phyloP scores from a whole-genome alignment of 2,797 vertebrate genomes.

The Typhlichthys eigenmanni region DNA sequence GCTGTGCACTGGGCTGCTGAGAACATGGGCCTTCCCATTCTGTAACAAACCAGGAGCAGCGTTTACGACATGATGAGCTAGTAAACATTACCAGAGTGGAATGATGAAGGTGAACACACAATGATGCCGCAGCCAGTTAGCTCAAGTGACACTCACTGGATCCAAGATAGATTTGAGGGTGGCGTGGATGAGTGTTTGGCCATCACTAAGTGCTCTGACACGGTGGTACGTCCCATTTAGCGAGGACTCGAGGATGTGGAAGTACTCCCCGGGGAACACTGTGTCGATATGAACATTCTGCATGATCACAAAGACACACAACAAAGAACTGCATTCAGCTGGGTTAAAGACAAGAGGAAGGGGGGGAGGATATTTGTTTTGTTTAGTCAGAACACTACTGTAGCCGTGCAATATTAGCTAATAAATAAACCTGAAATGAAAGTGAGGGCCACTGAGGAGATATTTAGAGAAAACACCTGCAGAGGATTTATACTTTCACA shows the following conservation, averaged over 20 bases:
- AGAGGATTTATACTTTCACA: conserved; percentile 12
- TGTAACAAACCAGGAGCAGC: conserved; percentile 61
- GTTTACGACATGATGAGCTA: conserved; percentile 19
- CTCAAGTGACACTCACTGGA: conserved; percentile 71
- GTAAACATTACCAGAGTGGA: neutral
- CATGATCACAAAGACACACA: conserved; percentile 21
- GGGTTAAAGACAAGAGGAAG: too few relatives aligned
- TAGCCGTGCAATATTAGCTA: neutral
- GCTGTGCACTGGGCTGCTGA: conserved; percentile 84
- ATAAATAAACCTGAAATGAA: neutral
- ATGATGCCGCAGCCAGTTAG: conserved; percentile 5
- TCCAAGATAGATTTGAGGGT: conserved; percentile 85
- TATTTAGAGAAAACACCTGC: conserved; percentile 4
- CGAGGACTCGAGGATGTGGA: conserved; percentile 86
- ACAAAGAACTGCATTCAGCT: too few relatives aligned
- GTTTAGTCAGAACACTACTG: neutral
- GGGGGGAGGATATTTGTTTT: neutral
- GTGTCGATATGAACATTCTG: conserved; percentile 88
- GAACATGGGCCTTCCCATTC: conserved; percentile 80
- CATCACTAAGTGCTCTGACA: conserved; percentile 80
- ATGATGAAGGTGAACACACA: conserved; percentile 13
- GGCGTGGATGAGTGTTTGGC: conserved; percentile 83
- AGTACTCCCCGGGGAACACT: conserved; percentile 80
- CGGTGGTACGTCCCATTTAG: conserved; percentile 89
- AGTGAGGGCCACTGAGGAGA: neutral